Evolutionary conservation across 2,888 invertebrate species (phyloP).

Genomic region (Amblyteles armatorius): DNA sequence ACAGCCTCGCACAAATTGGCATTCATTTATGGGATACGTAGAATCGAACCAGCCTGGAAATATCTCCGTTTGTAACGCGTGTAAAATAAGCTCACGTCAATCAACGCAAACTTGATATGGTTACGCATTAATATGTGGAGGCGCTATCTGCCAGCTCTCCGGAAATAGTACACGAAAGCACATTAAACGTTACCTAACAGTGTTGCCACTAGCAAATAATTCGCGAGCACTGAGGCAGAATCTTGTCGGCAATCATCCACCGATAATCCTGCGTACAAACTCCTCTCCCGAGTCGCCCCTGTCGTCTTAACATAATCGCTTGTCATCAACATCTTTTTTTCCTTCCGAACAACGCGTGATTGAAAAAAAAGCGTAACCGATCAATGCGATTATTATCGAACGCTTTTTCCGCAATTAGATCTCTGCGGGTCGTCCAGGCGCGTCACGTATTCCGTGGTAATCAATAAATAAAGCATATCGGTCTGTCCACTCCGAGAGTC

Average conservation of each 20-base stretch:
- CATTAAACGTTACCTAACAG: not conserved
- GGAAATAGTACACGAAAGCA: not conserved
- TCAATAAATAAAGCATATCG: conserved; percentile 18
- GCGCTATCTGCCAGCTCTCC: not conserved
- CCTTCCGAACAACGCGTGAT: not conserved
- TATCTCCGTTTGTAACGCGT: not conserved
- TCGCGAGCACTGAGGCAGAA: not conserved
- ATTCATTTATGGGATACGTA: not conserved
- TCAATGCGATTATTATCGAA: conserved; percentile 21
- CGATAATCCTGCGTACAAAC: not conserved
- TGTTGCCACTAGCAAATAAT: not conserved
- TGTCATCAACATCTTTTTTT: not conserved
- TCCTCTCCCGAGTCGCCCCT: not conserved
- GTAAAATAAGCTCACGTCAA: not conserved
- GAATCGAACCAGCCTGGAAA: not conserved
- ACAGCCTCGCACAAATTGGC: too few species aligned
- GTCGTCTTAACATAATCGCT: not conserved
- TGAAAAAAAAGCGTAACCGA: not conserved
- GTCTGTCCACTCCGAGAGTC: not conserved
- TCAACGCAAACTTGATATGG: not conserved
- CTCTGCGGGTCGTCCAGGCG: not conserved
- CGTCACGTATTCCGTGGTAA: not conserved
- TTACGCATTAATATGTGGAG: not conserved
- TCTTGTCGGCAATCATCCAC: not conserved
- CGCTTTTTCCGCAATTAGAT: not conserved